Evolutionary conservation across 2,888 invertebrate species (phyloP), one percentile per base, ranked within the genome.

Genomic region (Chloroclysta siterata): DNA sequence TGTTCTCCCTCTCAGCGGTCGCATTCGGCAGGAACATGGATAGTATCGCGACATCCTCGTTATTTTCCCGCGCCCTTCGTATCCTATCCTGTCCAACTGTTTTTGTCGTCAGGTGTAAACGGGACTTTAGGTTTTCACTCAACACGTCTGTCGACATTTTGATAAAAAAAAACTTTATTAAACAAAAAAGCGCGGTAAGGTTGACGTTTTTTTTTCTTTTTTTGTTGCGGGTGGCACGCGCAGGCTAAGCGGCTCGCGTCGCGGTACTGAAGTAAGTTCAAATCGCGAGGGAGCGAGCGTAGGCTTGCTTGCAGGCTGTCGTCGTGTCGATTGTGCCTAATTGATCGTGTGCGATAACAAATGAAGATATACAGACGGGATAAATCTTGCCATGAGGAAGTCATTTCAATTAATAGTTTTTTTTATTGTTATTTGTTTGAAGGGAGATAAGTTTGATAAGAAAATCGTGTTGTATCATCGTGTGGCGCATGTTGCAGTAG

Each of bases 31-130:
- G 93, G 80, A 97, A 96, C 95, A 97, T 97, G 71, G 97, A 97
- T 76, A 97, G 92, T 76, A 98, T 95, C 58, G 97, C 97, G 66
- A 97, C 95, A 90, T 98, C 98, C 90, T 97, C 97, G 87, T 97
- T 97, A 82, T 95, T 95, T 77, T 97, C 96, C 89, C 95, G 94
- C 68, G 97, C 97, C 81, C 95, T 94, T 74, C 95, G 94, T 79
- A 97, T 97, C 83, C 97, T 94, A 14, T 97, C 97, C 78, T 96
- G 96, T n/a, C 97, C 97, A 56, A 96, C 96, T 42, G 96, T 97
- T 93, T 96, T 97, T 54, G 95, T 95, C 72, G 95, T 95, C 83
- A 97, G 93, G 86, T 96, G 94, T 71, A 96, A 88, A 72, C 95
- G 94, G 62, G 95, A 94, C 87, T 96, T 96, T 82, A 97, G 94